These are phyloP conservation scores for Galerucella pusilla DNA, from an alignment of 2,888 invertebrate species.

Conservation along the genomic window DNA sequence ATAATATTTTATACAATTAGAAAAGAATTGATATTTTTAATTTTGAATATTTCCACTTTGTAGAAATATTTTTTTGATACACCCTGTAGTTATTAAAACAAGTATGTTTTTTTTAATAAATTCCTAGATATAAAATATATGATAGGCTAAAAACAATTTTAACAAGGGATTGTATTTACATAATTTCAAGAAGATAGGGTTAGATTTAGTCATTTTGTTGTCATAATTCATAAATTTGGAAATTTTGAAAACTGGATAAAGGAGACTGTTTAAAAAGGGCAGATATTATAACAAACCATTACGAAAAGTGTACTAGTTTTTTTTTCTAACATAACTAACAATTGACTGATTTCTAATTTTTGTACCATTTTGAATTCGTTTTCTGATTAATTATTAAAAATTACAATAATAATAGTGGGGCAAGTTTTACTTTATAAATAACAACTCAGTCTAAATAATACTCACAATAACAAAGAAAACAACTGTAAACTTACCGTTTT, in stretches of 20 bases:
- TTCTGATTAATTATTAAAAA: slow-evolving; percentile 40
- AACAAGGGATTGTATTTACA: slow-evolving; percentile 25
- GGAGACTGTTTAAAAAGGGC: not conserved
- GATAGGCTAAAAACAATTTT: slow-evolving; percentile 26
- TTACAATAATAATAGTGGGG: slow-evolving; percentile 3
- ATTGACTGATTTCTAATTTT: slow-evolving; percentile 45
- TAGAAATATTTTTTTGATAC: not conserved
- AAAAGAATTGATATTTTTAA: not conserved
- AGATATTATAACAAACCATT: no score
- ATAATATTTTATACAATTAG: not conserved
- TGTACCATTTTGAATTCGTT: slow-evolving; percentile 45
- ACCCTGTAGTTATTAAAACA: slow-evolving; percentile 30
- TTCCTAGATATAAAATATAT: slow-evolving; percentile 33
- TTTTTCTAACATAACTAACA: slow-evolving; percentile 26
- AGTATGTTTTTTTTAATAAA: slow-evolving; percentile 36
- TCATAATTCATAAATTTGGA: no score
- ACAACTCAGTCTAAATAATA: slow-evolving; percentile 9
- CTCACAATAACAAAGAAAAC: not conserved
- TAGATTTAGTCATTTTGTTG: no score
- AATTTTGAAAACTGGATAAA: no score
- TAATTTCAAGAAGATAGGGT: not conserved
- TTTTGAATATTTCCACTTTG: slow-evolving; percentile 17
- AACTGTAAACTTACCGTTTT: not conserved
- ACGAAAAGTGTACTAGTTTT: not conserved
- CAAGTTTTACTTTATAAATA: slow-evolving; percentile 9